A percentile compares a stretch with the other conserved stretches of the same genome.
Evolutionary conservation across 2,113 vertebrate species (phyloP).

Genomic region (Nymphicus hollandicus): DNA sequence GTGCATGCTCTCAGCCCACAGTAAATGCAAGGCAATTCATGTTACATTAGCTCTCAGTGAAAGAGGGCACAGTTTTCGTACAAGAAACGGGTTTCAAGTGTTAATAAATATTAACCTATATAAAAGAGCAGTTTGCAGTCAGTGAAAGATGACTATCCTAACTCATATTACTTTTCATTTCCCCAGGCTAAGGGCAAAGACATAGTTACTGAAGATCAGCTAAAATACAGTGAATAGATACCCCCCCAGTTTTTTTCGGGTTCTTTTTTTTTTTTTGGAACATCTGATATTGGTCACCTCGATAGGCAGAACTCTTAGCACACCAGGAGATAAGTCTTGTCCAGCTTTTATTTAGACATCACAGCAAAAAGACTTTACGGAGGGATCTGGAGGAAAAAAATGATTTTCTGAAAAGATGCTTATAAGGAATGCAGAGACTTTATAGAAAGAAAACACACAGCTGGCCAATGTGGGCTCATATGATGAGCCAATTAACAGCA

Average conservation of each 20-base stretch:
- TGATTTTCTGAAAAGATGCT: not conserved
- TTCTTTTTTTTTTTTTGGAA: not conserved
- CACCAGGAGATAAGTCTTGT: not conserved
- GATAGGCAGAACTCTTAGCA: conserved; percentile 8
- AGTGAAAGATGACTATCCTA: not conserved
- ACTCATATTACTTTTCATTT: not conserved
- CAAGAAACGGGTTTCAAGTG: not conserved
- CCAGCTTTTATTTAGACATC: not conserved
- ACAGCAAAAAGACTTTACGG: not conserved
- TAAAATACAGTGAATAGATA: not conserved
- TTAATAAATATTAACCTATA: not conserved
- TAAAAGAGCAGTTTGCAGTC: not conserved
- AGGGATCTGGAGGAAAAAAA: conserved; percentile 13
- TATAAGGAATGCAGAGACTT: conserved; percentile 8
- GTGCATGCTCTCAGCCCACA: not conserved
- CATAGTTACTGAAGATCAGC: not conserved
- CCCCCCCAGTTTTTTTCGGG: too few relatives aligned
- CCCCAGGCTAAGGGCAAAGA: not conserved
- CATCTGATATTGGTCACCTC: not conserved
- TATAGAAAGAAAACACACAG: conserved; percentile 17
- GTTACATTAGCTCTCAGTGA: not conserved
- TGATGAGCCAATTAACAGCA: conserved; percentile 45
- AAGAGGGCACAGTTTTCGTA: not conserved
- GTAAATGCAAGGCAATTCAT: not conserved
- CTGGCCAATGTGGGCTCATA: not conserved